Evolutionary conservation across 2,113 vertebrate genomes (phyloP), one percentile per base, ranked within the genome.

Genomic region (Chauna torquata): DNA sequence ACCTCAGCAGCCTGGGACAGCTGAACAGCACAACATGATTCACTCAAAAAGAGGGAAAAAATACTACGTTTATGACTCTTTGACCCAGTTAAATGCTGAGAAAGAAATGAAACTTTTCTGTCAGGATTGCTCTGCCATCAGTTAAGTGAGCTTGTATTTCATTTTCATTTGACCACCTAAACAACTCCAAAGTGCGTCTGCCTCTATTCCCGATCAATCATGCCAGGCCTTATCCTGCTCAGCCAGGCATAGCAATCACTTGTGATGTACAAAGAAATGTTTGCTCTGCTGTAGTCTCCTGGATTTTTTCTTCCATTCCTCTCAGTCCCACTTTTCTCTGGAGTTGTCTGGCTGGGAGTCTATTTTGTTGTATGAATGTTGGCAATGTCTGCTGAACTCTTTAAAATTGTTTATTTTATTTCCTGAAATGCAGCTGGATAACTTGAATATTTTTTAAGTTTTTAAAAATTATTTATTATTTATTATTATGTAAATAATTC

Each of bases 381-480:
- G 16, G 25, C 40, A 36, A 27, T 45, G 22, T 64, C 55, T 65
- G 6, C 4, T 71, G 34, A 85, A 81, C 13, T 58, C 15, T 79
- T 70, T 64, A 27, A 82, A 82, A 42, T 6, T 8, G 16, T 40
- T 77, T 74, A 28, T n/a, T 82, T 82, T 64, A 52, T 61, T 87
- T 84, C 55, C 61, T 84, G 49, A 84, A 75, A 58, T 64, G 32
- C 65, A 34, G 6, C 27, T 85, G 65, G 15, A 50, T 47, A 62
- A 72, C 47, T 1, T 4, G 36, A 0, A 0, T 45, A n/a, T 16
- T 80, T 62, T 92, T 76, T 15, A 49, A n/a, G n/a, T n/a, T n/a
- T n/a, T n/a, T n/a, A n/a, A n/a, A n/a, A n/a, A n/a, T n/a, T n/a
- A n/a, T n/a, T 58, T 45, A n/a, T 16, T 80, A 58, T 92, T 76